Percentiles rank a stretch among this genome's conserved stretches.
Conservation (phyloP, 2,888 invertebrate species). For the Scaptomyza parva region DNA sequence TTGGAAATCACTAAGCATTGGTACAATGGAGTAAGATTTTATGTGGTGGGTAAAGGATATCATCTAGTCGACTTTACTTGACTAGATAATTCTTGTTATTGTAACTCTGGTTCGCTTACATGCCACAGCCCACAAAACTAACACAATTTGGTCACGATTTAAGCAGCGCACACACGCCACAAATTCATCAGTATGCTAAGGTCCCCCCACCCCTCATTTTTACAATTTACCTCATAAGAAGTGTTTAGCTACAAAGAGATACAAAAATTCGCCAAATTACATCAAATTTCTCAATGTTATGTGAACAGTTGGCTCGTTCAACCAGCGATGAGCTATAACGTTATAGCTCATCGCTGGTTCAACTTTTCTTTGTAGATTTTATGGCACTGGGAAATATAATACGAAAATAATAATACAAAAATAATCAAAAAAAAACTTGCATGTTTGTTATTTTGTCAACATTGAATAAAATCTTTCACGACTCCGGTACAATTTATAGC, state of each 20-base stretch:
- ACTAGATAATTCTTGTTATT: background rate
- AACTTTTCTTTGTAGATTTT: slow-evolving; percentile 46
- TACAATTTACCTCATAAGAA: slow-evolving; percentile 81
- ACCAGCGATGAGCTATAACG: too few relatives aligned
- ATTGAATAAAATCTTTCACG: slow-evolving; percentile 40
- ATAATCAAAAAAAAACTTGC: slow-evolving; percentile 28
- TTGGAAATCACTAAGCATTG: too few relatives aligned
- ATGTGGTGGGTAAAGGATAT: too few relatives aligned
- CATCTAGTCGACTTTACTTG: too few relatives aligned
- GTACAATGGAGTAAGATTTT: too few relatives aligned
- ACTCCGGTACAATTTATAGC: slow-evolving; percentile 48
- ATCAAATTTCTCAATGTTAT: slow-evolving; percentile 77
- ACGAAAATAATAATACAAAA: too few relatives aligned
- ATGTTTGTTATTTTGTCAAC: slow-evolving; percentile 57
- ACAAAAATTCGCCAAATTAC: slow-evolving; percentile 80
- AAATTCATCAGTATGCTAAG: slow-evolving; percentile 76
- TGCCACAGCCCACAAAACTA: slow-evolving; percentile 58
- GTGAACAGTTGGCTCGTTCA: slow-evolving; percentile 33
- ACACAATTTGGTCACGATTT: slow-evolving; percentile 80
- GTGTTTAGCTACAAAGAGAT: slow-evolving; percentile 66
- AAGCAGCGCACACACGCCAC: slow-evolving; percentile 73
- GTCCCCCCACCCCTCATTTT: slow-evolving; percentile 40
- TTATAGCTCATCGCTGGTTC: too few relatives aligned
- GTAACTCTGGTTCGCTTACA: slow-evolving; percentile 3
- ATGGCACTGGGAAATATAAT: slow-evolving; percentile 60